Evolutionary conservation across 2,113 vertebrate genomes (phyloP).

Genomic region (Bothrops jararaca): DNA sequence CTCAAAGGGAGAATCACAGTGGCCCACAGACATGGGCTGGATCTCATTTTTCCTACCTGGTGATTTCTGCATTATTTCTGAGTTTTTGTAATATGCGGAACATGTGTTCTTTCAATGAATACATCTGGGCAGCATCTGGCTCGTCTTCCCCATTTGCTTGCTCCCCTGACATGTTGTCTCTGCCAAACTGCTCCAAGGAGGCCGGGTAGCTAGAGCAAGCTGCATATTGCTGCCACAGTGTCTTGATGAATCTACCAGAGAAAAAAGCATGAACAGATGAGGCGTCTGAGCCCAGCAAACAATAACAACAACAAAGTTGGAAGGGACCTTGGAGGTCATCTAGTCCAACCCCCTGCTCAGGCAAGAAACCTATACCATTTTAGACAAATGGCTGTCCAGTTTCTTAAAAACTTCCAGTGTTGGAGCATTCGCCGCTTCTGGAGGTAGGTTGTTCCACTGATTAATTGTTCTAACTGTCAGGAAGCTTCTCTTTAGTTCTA

Average conservation of each 20-base stretch:
- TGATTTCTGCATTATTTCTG: background rate
- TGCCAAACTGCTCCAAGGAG: no score
- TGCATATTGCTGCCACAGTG: background rate
- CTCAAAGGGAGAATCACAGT: background rate
- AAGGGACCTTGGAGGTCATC: no score
- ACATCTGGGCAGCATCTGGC: background rate
- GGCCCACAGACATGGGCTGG: background rate
- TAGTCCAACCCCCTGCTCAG: no score
- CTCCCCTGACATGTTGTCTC: background rate
- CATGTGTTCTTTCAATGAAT: background rate
- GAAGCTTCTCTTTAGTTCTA: no score
- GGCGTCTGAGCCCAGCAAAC: background rate
- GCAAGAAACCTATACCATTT: no score
- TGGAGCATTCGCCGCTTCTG: no score
- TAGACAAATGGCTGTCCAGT: no score
- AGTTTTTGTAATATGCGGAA: background rate
- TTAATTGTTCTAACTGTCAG: no score
- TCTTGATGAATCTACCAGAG: background rate
- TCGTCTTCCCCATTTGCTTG: background rate
- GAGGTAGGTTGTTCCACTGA: no score
- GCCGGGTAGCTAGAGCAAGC: background rate
- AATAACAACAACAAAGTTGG: no score
- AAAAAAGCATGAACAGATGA: background rate
- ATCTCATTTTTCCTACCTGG: constrained; percentile 1
- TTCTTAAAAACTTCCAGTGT: no score